Base-by-base conservation (phyloP, 1,140 invertebrate species). In the Marisa cornuarietis region DNA sequence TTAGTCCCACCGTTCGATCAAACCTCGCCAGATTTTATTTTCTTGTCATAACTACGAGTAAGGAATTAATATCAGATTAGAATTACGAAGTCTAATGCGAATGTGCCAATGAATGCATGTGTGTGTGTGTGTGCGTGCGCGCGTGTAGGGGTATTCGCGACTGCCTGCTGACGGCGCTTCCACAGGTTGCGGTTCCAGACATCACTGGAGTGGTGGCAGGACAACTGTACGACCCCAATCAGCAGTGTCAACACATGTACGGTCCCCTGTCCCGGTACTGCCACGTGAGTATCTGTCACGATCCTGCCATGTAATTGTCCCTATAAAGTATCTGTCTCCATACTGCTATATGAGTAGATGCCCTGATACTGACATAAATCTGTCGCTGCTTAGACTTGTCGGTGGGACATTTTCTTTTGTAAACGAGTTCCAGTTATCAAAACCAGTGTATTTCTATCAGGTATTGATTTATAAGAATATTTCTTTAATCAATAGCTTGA, bases 191-290 rank as follows among this genome's bases (percentile, higher is more conserved):
- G 7, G 79, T 83, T 16, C 82, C 26, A 10, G 79, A 58, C 71
- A 76, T 76, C 18, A 79, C 5, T 26, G 72, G 16, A 42, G 80
- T 71, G 76, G 79, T 84, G 10, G 85, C 86, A 61, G 86, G 83
- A 13, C 82, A 85, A 24, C 71, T 80, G 13, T 87, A 82, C 71
- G 62, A 69, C 9, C 79, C 83, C 10, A 83, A 88, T 66, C 51
- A 78, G 61, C 85, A 86, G 73, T 88, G 87, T 81, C 68, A 79
- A 31, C 66, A 82, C 42, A 83, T 81, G 51, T 79, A 80, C 26
- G 87, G 87, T 0, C 51, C 62, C 5, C 81, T 73, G 10, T 87
- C 87, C 8, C 85, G 80, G 75, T 81, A 85, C 20, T 86, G 85
- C 49, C 79, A 78, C 72, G 87, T 88, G 83, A 78, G 78, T 78